A percentile compares a stretch with the other conserved stretches of the same genome.
These are phyloP conservation scores for Agriopis aurantiaria DNA, from an alignment of 2,888 invertebrate species.

Conservation along the genomic window DNA sequence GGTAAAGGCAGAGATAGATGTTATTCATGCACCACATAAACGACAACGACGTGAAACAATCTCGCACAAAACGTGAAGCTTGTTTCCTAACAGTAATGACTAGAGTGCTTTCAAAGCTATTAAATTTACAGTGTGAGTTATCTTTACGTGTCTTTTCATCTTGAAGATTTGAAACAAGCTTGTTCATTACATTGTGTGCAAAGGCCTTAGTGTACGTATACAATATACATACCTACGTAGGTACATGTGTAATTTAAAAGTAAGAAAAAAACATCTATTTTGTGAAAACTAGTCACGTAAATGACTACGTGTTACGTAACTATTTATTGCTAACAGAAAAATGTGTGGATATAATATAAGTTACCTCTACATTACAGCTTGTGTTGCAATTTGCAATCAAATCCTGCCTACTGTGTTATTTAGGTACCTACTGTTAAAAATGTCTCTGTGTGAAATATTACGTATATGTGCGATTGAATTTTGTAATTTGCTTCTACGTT, in stretches of 20 bases:
- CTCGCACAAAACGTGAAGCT: conserved; percentile 49
- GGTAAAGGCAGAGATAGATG: conserved; percentile 74
- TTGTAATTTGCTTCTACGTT: conserved; percentile 14
- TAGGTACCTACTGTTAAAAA: neutral
- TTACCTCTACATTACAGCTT: conserved; percentile 6
- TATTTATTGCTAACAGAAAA: conserved; percentile 9
- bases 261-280: too few species aligned
- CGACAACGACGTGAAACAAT: conserved; percentile 48
- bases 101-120: conserved; percentile 23
- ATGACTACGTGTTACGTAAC: neutral
- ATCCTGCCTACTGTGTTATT: conserved; percentile 15
- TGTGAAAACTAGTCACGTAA: too few species aligned
- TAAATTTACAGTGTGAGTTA: conserved; percentile 14
- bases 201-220: conserved; percentile 36
- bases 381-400: conserved; percentile 14
- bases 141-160: conserved; percentile 15
- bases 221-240: conserved; percentile 42
- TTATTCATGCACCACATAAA: conserved; percentile 85
- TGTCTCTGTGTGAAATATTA: conserved; percentile 12
- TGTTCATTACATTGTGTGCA: conserved; percentile 46
- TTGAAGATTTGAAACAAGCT: conserved; percentile 52
- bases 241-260: conserved; percentile 27
- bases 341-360: conserved; percentile 6
- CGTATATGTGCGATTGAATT: neutral
- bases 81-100: conserved; percentile 49